phyloP scores from a whole-genome alignment of 2,888 invertebrate genomes.

The Pegoplata infirma region DNA sequence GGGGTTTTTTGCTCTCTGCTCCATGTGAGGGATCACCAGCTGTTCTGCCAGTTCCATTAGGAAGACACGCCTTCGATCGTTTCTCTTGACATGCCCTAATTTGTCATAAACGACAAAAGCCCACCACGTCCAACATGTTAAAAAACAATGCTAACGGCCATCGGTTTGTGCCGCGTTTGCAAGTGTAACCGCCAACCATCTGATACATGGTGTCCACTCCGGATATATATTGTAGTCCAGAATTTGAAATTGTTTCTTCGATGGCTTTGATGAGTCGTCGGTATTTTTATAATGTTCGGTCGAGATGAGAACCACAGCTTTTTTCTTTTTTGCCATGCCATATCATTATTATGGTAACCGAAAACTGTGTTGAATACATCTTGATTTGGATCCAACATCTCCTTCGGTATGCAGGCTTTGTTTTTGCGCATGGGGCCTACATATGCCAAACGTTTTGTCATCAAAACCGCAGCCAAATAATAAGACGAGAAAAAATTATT shows the following conservation, averaged over 20 bases:
- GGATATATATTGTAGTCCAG: slow-evolving; percentile 17
- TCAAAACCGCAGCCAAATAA: no score
- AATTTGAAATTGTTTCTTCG: neutral
- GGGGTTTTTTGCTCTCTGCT: neutral
- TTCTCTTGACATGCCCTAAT: neutral
- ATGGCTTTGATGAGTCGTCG: slow-evolving; percentile 3
- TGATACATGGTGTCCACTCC: slow-evolving; percentile 20
- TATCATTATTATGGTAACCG: neutral
- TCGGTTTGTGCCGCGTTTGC: no score
- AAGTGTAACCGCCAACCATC: slow-evolving; percentile 3
- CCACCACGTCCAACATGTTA: no score
- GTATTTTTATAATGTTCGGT: neutral
- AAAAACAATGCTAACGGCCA: no score
- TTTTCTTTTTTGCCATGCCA: no score
- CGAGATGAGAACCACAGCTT: neutral
- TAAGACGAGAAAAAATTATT: no score
- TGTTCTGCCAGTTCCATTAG: slow-evolving; percentile 8
- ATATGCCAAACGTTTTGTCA: no score
- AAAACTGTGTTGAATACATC: slow-evolving; percentile 4
- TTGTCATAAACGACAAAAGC: no score
- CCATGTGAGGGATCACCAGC: no score
- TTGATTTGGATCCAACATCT: neutral
- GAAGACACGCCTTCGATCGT: no score
- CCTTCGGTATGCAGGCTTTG: no score
- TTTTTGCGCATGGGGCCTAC: no score